Conservation (phyloP, 2,113 vertebrate species). For the Oreochromis spilurus region DNA sequence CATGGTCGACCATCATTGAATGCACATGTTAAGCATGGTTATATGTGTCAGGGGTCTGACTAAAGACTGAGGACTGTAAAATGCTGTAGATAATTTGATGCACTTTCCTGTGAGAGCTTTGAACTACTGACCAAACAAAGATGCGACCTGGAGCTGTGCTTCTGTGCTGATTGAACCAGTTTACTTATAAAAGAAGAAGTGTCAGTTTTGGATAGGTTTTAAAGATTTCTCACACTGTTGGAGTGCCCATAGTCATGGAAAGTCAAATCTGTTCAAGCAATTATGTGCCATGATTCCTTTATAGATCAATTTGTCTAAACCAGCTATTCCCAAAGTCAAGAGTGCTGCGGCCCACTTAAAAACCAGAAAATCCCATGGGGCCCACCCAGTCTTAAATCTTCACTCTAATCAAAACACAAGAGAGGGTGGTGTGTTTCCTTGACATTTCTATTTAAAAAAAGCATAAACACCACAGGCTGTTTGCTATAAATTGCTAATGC, state of each 20-base stretch:
- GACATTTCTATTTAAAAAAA: background rate
- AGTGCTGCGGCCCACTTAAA: background rate
- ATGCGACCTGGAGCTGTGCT: background rate
- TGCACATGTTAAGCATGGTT: background rate
- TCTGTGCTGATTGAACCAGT: background rate
- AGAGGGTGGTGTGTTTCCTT: background rate
- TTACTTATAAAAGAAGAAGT: background rate
- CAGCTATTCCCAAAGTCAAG: background rate
- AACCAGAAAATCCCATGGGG: background rate
- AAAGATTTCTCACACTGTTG: background rate
- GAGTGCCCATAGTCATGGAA: background rate
- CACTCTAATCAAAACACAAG: background rate
- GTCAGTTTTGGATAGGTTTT: background rate
- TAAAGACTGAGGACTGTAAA: background rate
- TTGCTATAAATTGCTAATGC: background rate
- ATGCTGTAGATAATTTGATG: background rate
- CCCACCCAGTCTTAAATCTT: background rate
- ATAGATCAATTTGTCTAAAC: background rate
- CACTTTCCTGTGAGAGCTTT: slow-evolving; percentile 11
- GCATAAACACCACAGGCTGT: background rate
- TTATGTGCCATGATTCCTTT: background rate
- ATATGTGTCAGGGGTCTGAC: slow-evolving; percentile 31
- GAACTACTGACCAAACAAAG: background rate
- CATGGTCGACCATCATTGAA: background rate
- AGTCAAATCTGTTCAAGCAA: background rate